phyloP scores from a whole-genome alignment of 2,797 vertebrate genomes.

The Bufotes viridis region DNA sequence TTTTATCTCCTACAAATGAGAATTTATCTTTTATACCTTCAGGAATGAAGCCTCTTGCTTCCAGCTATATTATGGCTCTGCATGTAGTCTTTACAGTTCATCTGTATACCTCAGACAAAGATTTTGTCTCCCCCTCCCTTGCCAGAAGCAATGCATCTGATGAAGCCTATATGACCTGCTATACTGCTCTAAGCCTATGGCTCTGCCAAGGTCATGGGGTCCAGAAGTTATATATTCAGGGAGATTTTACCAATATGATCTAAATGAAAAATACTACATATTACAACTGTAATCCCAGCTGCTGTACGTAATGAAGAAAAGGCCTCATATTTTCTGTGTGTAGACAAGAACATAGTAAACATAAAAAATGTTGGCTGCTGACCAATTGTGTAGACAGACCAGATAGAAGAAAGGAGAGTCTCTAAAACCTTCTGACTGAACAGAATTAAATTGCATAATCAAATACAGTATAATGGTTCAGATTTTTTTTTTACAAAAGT shows the following conservation, averaged over 20 bases:
- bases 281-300: background rate
- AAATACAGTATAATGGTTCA: background rate
- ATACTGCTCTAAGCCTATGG: background rate
- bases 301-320: background rate
- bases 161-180: background rate
- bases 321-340: background rate
- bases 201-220: no score
- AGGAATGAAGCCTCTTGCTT: background rate
- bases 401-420: background rate
- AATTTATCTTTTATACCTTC: background rate
- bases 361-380: background rate
- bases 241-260: background rate
- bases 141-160: background rate
- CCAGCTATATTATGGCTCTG: no score
- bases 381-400: background rate
- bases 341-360: background rate
- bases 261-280: background rate
- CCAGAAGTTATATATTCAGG: background rate
- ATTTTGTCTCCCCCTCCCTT: no score
- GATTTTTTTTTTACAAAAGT: background rate
- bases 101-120: background rate
- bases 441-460: background rate
- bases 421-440: background rate
- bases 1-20: background rate
- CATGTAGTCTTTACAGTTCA: no score